These are phyloP conservation scores for Bufo gargarizans DNA, from an alignment of 2,113 vertebrate species.

Conservation along the genomic window DNA sequence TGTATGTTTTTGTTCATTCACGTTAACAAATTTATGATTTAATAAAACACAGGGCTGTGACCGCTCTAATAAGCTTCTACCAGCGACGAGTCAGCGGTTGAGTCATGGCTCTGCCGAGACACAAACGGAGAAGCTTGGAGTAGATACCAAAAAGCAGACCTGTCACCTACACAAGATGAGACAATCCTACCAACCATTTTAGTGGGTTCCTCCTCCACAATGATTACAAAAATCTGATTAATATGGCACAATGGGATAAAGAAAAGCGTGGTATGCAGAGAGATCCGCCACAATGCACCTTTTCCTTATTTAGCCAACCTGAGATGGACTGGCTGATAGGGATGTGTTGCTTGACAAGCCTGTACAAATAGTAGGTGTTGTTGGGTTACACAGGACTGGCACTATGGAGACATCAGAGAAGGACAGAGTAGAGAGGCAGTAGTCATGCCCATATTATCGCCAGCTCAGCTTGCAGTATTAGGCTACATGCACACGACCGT, in stretches of 20 bases:
- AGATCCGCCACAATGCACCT: background rate
- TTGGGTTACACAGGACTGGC: background rate
- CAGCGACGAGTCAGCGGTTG: background rate
- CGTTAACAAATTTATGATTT: background rate
- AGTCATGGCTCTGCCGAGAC: background rate
- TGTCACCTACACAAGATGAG: background rate
- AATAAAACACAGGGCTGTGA: conserved; percentile 29
- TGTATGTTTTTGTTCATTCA: background rate
- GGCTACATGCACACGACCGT: too few relatives aligned
- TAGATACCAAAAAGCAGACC: background rate
- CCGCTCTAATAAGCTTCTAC: conserved; percentile 34
- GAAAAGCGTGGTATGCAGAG: background rate
- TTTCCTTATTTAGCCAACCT: too few relatives aligned
- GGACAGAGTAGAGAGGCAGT: background rate
- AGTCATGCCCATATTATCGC: background rate
- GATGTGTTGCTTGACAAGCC: too few relatives aligned
- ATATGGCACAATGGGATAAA: background rate
- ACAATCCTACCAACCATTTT: background rate
- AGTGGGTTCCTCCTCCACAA: too few relatives aligned
- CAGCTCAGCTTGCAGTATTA: background rate
- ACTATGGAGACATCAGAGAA: background rate
- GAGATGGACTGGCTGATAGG: too few relatives aligned
- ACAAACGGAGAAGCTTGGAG: background rate
- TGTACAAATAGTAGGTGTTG: too few relatives aligned
- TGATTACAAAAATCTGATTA: background rate